Evolutionary conservation across 2,888 invertebrate genomes (phyloP).

Genomic region (Lycocerus yunnanus): DNA sequence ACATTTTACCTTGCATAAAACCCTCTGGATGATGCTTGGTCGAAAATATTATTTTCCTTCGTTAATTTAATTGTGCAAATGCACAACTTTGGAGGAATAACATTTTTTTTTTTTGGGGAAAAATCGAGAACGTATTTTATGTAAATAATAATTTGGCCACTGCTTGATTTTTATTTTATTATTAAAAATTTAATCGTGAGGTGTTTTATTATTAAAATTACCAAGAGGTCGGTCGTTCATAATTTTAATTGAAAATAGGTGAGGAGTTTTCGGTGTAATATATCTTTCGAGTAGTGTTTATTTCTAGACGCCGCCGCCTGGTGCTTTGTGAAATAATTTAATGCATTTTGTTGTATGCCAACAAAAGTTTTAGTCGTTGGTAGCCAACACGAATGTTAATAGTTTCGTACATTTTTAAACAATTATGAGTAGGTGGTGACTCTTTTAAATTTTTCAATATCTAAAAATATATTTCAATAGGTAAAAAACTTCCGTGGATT

Average conservation of each 20-base stretch:
- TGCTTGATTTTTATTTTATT: too few species aligned
- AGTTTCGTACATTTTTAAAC: background rate
- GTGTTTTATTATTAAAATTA: background rate
- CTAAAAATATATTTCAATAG: background rate
- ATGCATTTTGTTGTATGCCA: constrained; percentile 16
- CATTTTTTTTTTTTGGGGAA: background rate
- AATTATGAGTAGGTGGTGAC: background rate
- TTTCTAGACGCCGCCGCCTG: constrained; percentile 18
- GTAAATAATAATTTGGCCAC: too few species aligned
- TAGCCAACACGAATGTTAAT: constrained; percentile 1
- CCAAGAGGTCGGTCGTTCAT: background rate
- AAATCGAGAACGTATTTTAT: background rate
- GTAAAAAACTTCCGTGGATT: background rate
- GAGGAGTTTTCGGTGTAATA: background rate
- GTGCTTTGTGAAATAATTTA: constrained; percentile 20
- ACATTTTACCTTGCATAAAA: background rate
- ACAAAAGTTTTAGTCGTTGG: constrained; percentile 8
- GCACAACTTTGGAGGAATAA: background rate
- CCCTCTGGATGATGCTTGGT: background rate
- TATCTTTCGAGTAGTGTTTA: constrained; percentile 7
- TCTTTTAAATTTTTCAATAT: background rate
- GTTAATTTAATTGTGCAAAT: background rate
- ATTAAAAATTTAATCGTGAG: background rate
- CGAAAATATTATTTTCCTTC: background rate
- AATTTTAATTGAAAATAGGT: constrained; percentile 1